phyloP scores from a whole-genome alignment of 2,888 invertebrate genomes.

The Perizoma flavofasciatum region DNA sequence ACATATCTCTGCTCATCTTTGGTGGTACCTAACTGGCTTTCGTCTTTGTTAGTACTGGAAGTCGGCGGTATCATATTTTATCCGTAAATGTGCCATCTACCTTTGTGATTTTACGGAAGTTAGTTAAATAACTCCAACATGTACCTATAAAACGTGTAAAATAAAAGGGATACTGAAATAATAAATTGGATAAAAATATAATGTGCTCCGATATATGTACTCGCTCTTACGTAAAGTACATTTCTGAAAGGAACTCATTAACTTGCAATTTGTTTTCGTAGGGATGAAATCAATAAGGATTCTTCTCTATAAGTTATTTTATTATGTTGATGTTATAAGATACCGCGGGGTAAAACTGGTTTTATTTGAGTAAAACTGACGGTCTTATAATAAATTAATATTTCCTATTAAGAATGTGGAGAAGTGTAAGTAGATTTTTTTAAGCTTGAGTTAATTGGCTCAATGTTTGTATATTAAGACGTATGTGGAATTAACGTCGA shows the following conservation, averaged over 20 bases:
- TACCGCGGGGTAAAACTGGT: too few species aligned
- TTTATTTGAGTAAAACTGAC: too few species aligned
- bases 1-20: too few species aligned
- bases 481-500: too few species aligned
- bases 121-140: conserved; percentile 40
- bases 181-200: conserved; percentile 44
- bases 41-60: too few species aligned
- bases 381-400: background rate
- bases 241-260: conserved; percentile 49
- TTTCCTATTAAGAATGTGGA: too few species aligned
- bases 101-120: conserved; percentile 41
- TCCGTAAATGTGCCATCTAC: conserved; percentile 20
- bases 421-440: too few species aligned
- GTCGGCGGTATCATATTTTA: background rate
- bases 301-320: conserved; percentile 18
- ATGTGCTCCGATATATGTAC: conserved; percentile 22
- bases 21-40: too few species aligned
- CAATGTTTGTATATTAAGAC: too few species aligned
- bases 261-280: conserved; percentile 46
- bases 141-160: too few species aligned
- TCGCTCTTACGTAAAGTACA: conserved; percentile 29
- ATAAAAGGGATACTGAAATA: conserved; percentile 33
- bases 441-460: too few species aligned
- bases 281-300: conserved; percentile 30
- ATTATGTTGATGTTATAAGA: conserved; percentile 12